Evolutionary conservation across 2,888 invertebrate species (phyloP).

Genomic region (Trichacis sp.): DNA sequence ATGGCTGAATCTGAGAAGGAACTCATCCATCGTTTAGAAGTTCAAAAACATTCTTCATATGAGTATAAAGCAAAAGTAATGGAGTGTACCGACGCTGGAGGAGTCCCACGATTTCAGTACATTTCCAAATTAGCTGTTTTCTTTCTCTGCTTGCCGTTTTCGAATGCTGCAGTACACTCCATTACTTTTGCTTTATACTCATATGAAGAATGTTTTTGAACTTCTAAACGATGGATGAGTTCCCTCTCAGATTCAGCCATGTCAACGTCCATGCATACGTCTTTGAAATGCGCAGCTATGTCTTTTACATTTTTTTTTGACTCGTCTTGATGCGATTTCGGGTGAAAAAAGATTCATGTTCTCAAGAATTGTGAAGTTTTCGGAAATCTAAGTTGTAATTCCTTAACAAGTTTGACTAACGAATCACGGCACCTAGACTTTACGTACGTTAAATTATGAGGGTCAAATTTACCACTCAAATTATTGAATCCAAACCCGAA

Average conservation of each 20-base stretch:
- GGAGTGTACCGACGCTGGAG: too few relatives aligned
- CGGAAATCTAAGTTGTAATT: conserved; percentile 19
- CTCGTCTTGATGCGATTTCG: not conserved
- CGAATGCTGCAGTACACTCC: conserved; percentile 3
- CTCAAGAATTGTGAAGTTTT: not conserved
- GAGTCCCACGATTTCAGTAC: too few relatives aligned
- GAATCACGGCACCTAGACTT: conserved; percentile 18
- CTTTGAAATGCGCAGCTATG: not conserved
- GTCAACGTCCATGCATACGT: not conserved
- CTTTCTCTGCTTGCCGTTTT: too few relatives aligned
- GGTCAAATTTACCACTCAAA: conserved; percentile 15
- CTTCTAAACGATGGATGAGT: conserved; percentile 1
- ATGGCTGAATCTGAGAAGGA: too few relatives aligned
- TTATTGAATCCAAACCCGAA: conserved; percentile 49
- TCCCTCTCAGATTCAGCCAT: conserved; percentile 2
- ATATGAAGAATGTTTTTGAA: conserved; percentile 1
- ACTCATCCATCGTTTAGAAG: too few relatives aligned
- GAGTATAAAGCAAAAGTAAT: too few relatives aligned
- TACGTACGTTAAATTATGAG: not conserved
- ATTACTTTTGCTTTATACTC: conserved; percentile 2
- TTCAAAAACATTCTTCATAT: too few relatives aligned
- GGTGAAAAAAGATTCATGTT: not conserved
- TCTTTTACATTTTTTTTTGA: not conserved
- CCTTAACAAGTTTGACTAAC: conserved; percentile 7
- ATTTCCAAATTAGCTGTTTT: too few relatives aligned